Conservation (phyloP, 2,888 invertebrate species). For the Drosophila ezoana region DNA sequence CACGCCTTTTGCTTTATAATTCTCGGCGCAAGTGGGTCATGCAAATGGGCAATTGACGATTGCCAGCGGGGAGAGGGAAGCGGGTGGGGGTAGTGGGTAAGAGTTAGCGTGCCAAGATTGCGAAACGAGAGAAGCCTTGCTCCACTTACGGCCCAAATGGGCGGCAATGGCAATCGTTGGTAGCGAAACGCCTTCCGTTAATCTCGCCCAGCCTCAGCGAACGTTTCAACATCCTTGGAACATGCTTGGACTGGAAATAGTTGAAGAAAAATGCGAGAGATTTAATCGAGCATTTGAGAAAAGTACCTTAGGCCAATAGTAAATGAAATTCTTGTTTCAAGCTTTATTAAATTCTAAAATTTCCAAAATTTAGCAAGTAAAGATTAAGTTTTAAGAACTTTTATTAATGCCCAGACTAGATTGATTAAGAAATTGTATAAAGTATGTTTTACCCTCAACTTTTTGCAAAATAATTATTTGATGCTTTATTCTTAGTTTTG, state of each 20-base stretch:
- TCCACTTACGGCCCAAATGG: conserved; percentile 36
- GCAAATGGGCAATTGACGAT: conserved; percentile 46
- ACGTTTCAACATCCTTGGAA: conserved; percentile 2
- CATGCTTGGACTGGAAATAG: background rate
- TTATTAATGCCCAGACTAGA: no score
- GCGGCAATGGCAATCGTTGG: conserved; percentile 16
- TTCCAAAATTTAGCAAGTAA: no score
- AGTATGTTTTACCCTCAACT: no score
- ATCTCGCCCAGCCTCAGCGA: conserved; percentile 15
- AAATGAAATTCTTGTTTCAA: no score
- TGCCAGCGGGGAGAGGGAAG: conserved; percentile 12
- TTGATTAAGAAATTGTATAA: no score
- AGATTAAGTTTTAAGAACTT: no score
- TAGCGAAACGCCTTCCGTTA: conserved; percentile 30
- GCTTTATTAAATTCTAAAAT: no score
- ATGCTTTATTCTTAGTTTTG: no score
- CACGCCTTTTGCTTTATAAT: conserved; percentile 34
- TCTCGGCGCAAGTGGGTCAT: conserved; percentile 63
- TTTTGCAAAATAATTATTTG: no score
- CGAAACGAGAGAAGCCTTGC: conserved; percentile 55
- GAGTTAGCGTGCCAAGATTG: conserved; percentile 43
- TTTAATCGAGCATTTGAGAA: background rate
- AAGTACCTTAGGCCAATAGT: background rate
- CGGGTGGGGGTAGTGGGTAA: background rate
- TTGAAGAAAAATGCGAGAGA: background rate